Conservation (phyloP, 2,888 invertebrate genomes). For the Ectobius pallidus region DNA sequence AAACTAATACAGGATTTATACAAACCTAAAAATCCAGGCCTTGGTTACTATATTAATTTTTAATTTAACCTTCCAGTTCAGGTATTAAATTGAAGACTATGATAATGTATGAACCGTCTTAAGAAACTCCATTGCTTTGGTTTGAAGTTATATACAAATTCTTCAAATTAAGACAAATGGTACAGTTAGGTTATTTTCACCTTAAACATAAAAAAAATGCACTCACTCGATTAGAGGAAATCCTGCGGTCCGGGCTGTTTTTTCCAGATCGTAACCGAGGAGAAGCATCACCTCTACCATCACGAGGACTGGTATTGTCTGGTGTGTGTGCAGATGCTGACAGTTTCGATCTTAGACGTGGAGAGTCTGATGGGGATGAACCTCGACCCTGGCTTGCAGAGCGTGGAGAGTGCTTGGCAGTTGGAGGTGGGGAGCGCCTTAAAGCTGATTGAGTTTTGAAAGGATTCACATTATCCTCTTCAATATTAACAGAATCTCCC, state of each 20-base stretch:
- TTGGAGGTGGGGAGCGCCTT: slow-evolving; percentile 10
- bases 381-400: slow-evolving; percentile 1
- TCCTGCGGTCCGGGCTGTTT: background rate
- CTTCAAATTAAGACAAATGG: too few relatives aligned
- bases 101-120: too few relatives aligned
- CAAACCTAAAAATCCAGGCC: too few relatives aligned
- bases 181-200: too few relatives aligned
- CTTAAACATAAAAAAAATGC: too few relatives aligned
- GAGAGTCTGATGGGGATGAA: slow-evolving; percentile 6
- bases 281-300: background rate
- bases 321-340: background rate
- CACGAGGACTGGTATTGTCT: background rate
- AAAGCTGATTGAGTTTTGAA: background rate
- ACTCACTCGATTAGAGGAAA: background rate
- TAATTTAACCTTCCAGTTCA: too few relatives aligned
- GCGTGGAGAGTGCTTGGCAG: slow-evolving; percentile 12
- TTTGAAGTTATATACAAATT: too few relatives aligned
- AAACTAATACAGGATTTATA: too few relatives aligned
- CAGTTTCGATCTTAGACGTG: background rate
- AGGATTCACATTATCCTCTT: slow-evolving; percentile 12
- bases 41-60: too few relatives aligned
- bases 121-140: too few relatives aligned
- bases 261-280: background rate
- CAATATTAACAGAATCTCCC: background rate
- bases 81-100: too few relatives aligned